These are phyloP conservation scores for Cydia amplana DNA, from an alignment of 1,140 invertebrate genomes.

Conservation along the genomic window DNA sequence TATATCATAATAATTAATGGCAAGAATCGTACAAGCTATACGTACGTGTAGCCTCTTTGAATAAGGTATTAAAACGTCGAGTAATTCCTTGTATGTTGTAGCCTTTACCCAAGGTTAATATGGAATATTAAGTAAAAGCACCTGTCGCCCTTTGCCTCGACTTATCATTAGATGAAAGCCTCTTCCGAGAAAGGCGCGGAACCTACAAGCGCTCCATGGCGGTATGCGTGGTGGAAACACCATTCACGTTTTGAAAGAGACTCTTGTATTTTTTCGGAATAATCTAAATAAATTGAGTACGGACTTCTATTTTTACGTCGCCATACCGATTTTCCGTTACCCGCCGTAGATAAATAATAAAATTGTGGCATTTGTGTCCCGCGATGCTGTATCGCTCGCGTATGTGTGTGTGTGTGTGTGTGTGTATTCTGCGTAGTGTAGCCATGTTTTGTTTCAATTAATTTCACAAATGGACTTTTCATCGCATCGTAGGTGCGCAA, in stretches of 20 bases:
- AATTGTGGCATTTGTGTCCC: too few relatives aligned
- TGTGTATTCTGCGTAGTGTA: neutral
- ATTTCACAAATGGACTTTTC: slow-evolving; percentile 8
- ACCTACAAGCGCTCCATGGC: neutral
- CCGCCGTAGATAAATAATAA: too few relatives aligned
- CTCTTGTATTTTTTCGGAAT: too few relatives aligned
- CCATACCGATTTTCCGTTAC: too few relatives aligned
- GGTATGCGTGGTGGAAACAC: neutral
- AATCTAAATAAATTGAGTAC: too few relatives aligned
- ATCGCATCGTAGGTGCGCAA: neutral
- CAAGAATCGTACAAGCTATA: neutral
- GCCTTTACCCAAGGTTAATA: neutral
- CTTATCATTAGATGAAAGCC: neutral
- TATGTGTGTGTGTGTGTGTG: neutral
- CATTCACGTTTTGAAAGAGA: too few relatives aligned
- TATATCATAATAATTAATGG: too few relatives aligned
- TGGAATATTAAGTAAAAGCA: neutral
- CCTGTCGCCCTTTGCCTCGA: neutral
- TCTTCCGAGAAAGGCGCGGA: neutral
- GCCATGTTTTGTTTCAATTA: slow-evolving; percentile 1
- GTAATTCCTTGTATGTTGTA: neutral
- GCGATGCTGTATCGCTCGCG: neutral
- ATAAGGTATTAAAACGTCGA: neutral
- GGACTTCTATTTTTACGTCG: too few relatives aligned
- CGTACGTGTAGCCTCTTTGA: neutral